These are phyloP conservation scores for Dermochelys coriacea DNA, from an alignment of 2,797 vertebrate species.

Conservation along the genomic window DNA sequence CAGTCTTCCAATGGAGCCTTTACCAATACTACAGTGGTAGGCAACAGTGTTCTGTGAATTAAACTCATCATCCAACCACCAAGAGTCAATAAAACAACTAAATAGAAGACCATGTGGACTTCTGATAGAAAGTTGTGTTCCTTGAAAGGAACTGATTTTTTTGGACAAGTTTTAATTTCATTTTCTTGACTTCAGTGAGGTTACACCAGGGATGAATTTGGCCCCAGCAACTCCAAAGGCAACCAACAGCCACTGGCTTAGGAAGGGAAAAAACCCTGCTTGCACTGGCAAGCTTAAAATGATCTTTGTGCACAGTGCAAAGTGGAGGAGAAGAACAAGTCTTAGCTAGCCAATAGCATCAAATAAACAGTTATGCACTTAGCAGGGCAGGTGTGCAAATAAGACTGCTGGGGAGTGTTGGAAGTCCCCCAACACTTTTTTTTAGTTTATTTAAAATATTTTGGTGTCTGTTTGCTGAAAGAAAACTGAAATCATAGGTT, in stretches of 20 bases:
- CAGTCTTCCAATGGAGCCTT: background rate
- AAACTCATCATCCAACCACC: background rate
- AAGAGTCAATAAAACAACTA: background rate
- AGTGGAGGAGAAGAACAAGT: background rate
- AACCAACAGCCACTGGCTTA: background rate
- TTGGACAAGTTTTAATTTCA: background rate
- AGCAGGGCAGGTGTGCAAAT: background rate
- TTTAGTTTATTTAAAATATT: background rate
- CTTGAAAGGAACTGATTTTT: background rate
- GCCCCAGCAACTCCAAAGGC: background rate
- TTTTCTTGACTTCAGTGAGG: background rate
- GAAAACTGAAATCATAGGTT: background rate
- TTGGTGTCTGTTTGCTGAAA: background rate
- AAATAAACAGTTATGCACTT: background rate
- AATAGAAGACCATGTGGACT: background rate
- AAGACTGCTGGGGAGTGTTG: background rate
- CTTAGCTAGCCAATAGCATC: background rate
- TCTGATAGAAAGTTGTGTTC: background rate
- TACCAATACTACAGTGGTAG: background rate
- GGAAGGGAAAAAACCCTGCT: background rate
- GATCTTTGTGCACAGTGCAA: background rate
- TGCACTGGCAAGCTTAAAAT: background rate
- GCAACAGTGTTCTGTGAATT: background rate
- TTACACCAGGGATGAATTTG: background rate
- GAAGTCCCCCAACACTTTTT: background rate